Evolutionary conservation across 2,888 invertebrate genomes (phyloP), one percentile per base, ranked within the genome.

Genomic region (Andrena hattorfiana): DNA sequence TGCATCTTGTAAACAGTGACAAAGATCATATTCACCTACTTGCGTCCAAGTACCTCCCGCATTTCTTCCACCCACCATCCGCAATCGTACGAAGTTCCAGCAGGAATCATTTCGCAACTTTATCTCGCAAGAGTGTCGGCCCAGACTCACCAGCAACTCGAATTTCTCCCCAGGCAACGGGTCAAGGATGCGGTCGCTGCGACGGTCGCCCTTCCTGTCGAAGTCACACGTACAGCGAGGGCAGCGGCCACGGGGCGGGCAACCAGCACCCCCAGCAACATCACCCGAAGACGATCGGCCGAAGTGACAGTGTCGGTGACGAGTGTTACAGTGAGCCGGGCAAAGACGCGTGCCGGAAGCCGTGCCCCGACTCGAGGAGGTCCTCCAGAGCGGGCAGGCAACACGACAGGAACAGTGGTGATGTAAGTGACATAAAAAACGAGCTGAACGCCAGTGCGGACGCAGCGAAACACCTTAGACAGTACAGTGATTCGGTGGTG

Each of bases 251-350:
- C 75, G 60, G 85, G 16, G 35, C 77, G 54, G 72, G 84, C 66
- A 83, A 84, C 60, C 76, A 77, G 51, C 76, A 85, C 1, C 42
- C 83, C 8, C 83, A 79, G 74, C 85, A 78, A 20, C 82, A 83
- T 56, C 84, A 77, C 77, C 85, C 80, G 76, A 91, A 87, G 79
- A 89, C 87, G 73, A 87, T 88, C 64, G 77, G 81, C 28, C 84
- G 93, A 66, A 92, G 93, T 89, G 93, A 93, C 81, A 93, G 93
- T 91, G 91, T 91, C 63, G 88, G 91, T 88, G 93, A 93, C 54
- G 92, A 93, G 90, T 91, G 91, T 78, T 86, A 83, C 73, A 85
- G 85, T 85, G 91, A 91, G 28, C 49, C 80, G 64, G 72, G 83
- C 67, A 84, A 82, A 70, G 85, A 87, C 67, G 72, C 64, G 76